phyloP scores from a whole-genome alignment of 2,113 vertebrate species.

The Halcyon malimbica region DNA sequence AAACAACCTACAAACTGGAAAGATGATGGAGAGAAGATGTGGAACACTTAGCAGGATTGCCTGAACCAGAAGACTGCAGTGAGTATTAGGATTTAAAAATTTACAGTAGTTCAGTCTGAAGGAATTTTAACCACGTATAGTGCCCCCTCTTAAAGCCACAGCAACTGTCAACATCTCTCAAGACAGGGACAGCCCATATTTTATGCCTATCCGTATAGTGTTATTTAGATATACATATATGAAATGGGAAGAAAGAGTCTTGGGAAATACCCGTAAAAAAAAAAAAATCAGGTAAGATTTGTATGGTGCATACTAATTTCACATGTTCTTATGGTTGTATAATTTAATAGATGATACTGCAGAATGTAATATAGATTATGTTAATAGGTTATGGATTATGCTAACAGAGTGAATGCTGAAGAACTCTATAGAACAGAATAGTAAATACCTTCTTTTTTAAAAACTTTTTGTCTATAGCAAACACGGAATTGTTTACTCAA shows the following conservation, averaged over 20 bases:
- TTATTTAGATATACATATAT: background rate
- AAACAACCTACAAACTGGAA: background rate
- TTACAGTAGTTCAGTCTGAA: background rate
- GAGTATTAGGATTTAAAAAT: background rate
- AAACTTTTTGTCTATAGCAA: background rate
- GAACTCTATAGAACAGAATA: background rate
- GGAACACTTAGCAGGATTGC: background rate
- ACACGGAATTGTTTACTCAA: background rate
- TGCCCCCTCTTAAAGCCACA: background rate
- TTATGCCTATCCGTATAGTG: background rate
- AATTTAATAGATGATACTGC: slow-evolving; percentile 1
- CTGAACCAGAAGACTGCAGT: background rate
- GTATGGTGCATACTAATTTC: background rate
- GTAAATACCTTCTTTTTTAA: background rate
- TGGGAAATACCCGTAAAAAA: background rate
- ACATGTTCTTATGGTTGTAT: background rate
- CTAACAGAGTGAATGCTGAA: background rate
- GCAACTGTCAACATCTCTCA: background rate
- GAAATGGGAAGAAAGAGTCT: background rate
- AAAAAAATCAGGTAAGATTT: background rate
- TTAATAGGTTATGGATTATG: slow-evolving; percentile 26
- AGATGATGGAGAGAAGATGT: background rate
- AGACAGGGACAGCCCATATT: background rate
- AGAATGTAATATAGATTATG: slow-evolving; percentile 20
- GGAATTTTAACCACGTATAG: background rate